These are phyloP conservation scores for Clarias platycephalus DNA, from an alignment of 2,797 vertebrate genomes.

Conservation along the genomic window DNA sequence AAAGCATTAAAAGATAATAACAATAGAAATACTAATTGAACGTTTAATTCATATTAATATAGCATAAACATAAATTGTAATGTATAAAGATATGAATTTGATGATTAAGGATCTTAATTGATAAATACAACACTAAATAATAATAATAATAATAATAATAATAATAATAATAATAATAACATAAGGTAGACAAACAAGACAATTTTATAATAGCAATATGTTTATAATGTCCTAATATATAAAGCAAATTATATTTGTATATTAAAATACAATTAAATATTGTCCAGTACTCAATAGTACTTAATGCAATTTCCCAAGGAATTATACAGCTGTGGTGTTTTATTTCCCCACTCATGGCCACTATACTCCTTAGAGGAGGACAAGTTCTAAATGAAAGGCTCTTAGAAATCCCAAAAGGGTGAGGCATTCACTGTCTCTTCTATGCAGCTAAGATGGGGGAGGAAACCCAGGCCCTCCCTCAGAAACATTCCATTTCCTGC, in stretches of 20 bases:
- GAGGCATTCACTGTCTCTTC: constrained; percentile 15
- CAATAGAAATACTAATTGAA: neutral
- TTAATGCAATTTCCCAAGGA: neutral
- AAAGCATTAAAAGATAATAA: neutral
- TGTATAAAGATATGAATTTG: neutral
- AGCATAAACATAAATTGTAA: neutral
- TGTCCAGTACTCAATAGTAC: neutral
- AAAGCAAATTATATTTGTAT: neutral
- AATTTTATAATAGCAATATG: neutral
- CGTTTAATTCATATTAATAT: neutral
- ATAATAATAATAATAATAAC: neutral
- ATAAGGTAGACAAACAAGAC: neutral
- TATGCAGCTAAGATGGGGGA: constrained; percentile 18
- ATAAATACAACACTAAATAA: constrained; percentile 1
- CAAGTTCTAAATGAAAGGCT: constrained; percentile 27
- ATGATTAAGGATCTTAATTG: neutral
- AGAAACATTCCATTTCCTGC: constrained; percentile 48
- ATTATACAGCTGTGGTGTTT: neutral
- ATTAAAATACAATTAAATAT: neutral
- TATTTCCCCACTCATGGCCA: neutral
- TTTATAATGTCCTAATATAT: neutral
- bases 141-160: neutral
- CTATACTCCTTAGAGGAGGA: neutral
- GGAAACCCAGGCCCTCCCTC: constrained; percentile 47
- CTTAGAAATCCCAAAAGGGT: constrained; percentile 30